phyloP scores from a whole-genome alignment of 2,888 invertebrate genomes.

The Lapara coniferarum region DNA sequence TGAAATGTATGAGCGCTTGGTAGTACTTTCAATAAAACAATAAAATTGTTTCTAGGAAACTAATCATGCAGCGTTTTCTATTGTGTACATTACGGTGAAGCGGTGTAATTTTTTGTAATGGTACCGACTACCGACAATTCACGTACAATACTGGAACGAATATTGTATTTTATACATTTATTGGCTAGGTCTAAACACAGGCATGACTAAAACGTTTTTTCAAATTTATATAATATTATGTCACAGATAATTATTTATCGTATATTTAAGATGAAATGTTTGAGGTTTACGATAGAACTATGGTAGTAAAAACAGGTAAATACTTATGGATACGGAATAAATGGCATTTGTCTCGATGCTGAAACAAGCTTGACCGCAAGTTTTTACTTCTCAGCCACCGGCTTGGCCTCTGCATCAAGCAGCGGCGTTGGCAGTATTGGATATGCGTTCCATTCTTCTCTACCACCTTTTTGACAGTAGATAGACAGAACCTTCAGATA shows the following conservation, averaged over 20 bases:
- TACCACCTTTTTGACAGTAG: too few species aligned
- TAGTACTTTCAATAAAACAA: conserved; percentile 22
- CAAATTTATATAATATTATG: neutral
- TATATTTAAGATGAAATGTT: too few species aligned
- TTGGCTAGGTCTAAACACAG: neutral
- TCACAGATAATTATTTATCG: neutral
- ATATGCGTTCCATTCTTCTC: too few species aligned
- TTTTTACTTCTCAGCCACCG: too few species aligned
- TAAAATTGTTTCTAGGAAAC: conserved; percentile 22
- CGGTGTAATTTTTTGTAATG: conserved; percentile 23
- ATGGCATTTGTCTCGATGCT: too few species aligned
- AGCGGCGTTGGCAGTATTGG: too few species aligned
- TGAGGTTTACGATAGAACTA: too few species aligned
- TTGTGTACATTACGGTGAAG: conserved; percentile 21
- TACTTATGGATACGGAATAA: too few species aligned
- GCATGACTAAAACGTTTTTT: neutral
- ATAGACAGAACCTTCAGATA: too few species aligned
- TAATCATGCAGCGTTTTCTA: conserved; percentile 21
- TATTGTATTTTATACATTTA: neutral
- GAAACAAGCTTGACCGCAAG: too few species aligned
- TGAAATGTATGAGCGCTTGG: conserved; percentile 18
- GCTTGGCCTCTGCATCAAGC: too few species aligned
- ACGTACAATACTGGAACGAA: neutral
- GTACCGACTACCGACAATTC: conserved; percentile 1
- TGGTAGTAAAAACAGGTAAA: too few species aligned